Conservation (phyloP, 1,140 invertebrate species). For the Coenobita brevimanus region DNA sequence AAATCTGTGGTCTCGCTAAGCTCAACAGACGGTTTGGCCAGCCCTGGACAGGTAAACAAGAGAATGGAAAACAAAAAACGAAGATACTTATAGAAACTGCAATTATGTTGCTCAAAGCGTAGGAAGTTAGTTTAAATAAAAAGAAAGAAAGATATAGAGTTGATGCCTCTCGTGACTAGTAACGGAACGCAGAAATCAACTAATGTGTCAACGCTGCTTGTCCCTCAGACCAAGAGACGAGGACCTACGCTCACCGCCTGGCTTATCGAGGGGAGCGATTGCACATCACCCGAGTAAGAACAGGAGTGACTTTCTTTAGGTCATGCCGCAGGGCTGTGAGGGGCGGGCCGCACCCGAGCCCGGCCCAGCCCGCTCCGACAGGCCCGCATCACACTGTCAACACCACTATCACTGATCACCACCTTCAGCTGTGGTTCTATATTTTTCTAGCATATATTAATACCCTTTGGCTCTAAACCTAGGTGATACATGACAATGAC, state of each 20-base stretch:
- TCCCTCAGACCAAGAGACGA: conserved; percentile 7
- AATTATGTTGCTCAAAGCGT: conserved; percentile 37
- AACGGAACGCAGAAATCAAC: neutral
- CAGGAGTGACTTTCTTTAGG: neutral
- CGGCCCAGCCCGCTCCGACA: no score
- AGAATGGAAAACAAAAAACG: conserved; percentile 47
- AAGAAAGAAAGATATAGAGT: conserved; percentile 19
- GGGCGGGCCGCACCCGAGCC: no score
- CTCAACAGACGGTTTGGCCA: conserved; percentile 63
- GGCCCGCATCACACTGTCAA: no score
- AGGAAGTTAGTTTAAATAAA: conserved; percentile 42
- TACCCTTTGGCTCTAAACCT: no score
- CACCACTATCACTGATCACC: no score
- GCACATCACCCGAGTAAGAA: neutral
- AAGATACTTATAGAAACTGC: conserved; percentile 51
- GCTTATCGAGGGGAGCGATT: neutral
- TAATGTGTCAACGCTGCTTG: neutral
- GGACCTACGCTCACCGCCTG: conserved; percentile 30
- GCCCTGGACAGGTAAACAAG: conserved; percentile 54
- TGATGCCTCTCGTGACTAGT: conserved; percentile 29
- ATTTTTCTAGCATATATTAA: no score
- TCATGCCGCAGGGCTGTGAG: no score
- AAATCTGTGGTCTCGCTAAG: conserved; percentile 35
- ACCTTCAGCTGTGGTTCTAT: no score
- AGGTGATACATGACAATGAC: no score